Evolutionary conservation across 2,797 vertebrate genomes (phyloP), one percentile per base, ranked within the genome.

Genomic region (Sebastolobus alascanus): DNA sequence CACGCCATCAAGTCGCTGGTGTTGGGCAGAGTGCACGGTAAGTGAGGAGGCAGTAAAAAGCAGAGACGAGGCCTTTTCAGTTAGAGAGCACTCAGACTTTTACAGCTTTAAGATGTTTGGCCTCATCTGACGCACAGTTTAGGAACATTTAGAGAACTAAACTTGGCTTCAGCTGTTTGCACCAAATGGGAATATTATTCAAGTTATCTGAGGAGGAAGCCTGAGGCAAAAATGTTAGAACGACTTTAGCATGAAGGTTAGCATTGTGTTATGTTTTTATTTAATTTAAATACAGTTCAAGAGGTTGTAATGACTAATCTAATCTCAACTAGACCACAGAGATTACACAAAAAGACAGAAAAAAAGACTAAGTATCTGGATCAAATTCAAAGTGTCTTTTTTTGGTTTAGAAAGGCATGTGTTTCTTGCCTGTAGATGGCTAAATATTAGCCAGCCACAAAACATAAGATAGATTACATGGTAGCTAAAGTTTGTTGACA

Each of bases 1-100:
- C 97, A 96, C 84, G 95, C 95, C 75, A 33, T 82, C 25, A 76
- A 76, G 68, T 71, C 68, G 2, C 33, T 82, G 33, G 40, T 60
- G 60, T 33, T 82, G 68, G 79, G 79, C 54, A 40, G 31, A 75
- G 73, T 81, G 8, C 68, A 59, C 22, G 73, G 79, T 81, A 11
- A 75, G 90, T 64, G 50, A 66, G 5, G 46, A 55, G 52, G 46
- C n/a, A 13, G 29, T 66, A 43, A 73, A 56, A 70, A 70, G 74
- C 6, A 33, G 13, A 73, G 29, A 25, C 29, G 10, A 56, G 55
- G 59, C 8, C 14, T 20, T 64, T 86, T 64, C 35, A 67, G 8
- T 80, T n/a, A 76, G 43, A 67, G 2, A 66, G 67, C 75, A 38
- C 71, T 76, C 56, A 12, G 68, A 37, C 33, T 60, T 3, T 73